phyloP scores from a whole-genome alignment of 2,113 vertebrate species.

The Morone saxatilis region DNA sequence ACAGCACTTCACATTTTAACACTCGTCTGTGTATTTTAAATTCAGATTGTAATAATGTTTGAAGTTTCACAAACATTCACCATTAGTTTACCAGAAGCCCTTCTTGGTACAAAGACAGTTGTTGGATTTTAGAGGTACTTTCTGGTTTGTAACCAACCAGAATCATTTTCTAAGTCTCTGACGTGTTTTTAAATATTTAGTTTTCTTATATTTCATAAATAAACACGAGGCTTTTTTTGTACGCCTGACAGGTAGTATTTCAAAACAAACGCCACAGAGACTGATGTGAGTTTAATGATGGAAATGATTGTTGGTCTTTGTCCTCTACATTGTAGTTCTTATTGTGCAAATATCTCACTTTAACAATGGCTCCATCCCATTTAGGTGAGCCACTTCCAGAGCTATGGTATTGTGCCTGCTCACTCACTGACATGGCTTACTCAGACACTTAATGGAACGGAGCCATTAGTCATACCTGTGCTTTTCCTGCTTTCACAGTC shows the following conservation, averaged over 20 bases:
- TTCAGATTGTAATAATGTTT: no score
- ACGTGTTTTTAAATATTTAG: slow-evolving; percentile 1
- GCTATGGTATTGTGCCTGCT: no score
- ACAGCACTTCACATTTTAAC: background rate
- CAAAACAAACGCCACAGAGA: background rate
- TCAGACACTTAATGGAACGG: no score
- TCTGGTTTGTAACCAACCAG: background rate
- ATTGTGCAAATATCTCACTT: background rate
- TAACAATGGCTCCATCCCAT: no score
- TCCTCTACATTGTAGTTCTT: no score
- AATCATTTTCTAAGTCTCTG: background rate
- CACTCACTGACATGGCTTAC: no score
- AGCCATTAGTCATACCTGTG: no score
- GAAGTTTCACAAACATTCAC: background rate
- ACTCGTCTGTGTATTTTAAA: background rate
- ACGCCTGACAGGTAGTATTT: background rate
- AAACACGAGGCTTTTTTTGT: background rate
- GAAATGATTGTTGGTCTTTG: background rate
- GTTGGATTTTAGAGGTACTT: background rate
- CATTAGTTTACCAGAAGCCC: no score
- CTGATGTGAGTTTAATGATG: background rate
- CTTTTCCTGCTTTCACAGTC: no score
- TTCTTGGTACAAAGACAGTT: no score
- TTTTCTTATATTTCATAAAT: slow-evolving; percentile 19
- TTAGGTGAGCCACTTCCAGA: no score